Evolutionary conservation across 2,113 vertebrate genomes (phyloP).

Genomic region (Leptobrachium leishanense): DNA sequence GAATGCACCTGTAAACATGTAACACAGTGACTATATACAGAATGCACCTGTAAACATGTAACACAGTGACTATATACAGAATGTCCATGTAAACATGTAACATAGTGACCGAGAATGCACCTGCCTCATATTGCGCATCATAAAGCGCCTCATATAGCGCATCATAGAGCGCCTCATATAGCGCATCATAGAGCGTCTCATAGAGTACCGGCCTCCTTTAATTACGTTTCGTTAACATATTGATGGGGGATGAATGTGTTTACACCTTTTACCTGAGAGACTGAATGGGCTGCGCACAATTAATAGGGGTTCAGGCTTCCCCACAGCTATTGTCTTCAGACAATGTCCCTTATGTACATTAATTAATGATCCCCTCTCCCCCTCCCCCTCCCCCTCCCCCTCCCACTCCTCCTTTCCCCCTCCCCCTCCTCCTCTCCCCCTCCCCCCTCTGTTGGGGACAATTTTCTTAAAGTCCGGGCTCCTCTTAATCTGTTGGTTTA

Average conservation of each 20-base stretch:
- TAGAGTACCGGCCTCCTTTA: constrained; percentile 4
- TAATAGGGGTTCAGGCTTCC: constrained; percentile 54
- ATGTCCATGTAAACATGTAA: too few relatives aligned
- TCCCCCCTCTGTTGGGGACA: constrained; percentile 72
- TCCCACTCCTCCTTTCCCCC: too few relatives aligned
- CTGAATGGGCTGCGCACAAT: constrained; percentile 54
- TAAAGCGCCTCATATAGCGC: too few relatives aligned
- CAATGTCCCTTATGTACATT: constrained; percentile 62
- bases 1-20: too few relatives aligned
- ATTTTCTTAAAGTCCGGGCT: constrained; percentile 75
- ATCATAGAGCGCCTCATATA: too few relatives aligned
- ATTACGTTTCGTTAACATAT: constrained; percentile 36
- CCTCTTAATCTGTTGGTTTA: constrained; percentile 78
- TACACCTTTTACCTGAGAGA: constrained; percentile 50
- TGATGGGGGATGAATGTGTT: constrained; percentile 29
- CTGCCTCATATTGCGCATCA: too few relatives aligned
- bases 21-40: too few relatives aligned
- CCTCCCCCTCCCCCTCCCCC: too few relatives aligned
- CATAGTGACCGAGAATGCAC: too few relatives aligned
- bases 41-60: too few relatives aligned
- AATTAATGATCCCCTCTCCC: constrained; percentile 61
- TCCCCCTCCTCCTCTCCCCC: too few relatives aligned
- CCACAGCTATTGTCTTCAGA: constrained; percentile 62
- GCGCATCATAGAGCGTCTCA: not conserved
- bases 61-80: too few relatives aligned